Conservation (phyloP, 1,140 invertebrate genomes). For the Druon quercuslanigerum region DNA sequence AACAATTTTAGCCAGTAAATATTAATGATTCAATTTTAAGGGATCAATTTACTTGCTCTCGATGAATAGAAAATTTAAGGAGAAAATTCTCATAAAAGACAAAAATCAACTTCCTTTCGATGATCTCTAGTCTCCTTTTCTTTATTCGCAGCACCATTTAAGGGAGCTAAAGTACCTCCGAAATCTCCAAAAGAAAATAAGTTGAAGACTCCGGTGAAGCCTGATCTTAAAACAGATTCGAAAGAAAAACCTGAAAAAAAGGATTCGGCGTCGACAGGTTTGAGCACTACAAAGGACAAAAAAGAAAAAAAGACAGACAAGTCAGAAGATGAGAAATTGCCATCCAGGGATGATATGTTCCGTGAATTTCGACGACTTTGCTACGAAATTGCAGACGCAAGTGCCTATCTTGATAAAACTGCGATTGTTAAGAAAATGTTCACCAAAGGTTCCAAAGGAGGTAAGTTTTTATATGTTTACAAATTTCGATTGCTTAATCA, state of each 20-base stretch:
- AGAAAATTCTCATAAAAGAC: no score
- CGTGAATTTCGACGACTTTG: slow-evolving; percentile 87
- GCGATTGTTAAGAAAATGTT: slow-evolving; percentile 84
- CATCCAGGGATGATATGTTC: slow-evolving; percentile 82
- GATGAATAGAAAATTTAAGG: no score
- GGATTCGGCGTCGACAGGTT: no score
- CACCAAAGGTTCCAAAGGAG: slow-evolving; percentile 79
- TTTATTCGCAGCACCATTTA: slow-evolving; percentile 51
- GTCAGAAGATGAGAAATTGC: slow-evolving; percentile 34
- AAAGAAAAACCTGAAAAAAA: no score
- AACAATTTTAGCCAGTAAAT: no score
- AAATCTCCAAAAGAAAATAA: not conserved
- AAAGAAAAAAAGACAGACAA: slow-evolving; percentile 31
- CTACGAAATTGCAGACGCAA: slow-evolving; percentile 83
- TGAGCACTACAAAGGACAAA: not conserved
- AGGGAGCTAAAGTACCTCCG: slow-evolving; percentile 39
- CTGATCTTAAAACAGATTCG: not conserved
- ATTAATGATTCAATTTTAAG: no score
- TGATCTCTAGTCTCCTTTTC: not conserved
- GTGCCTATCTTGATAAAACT: slow-evolving; percentile 90
- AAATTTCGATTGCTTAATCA: not conserved
- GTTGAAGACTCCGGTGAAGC: not conserved
- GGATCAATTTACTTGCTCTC: no score
- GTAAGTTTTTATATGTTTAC: slow-evolving; percentile 65
- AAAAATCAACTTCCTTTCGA: not conserved